Percentiles rank a stretch among this genome's conserved stretches.
These are phyloP conservation scores for Lophius americanus DNA, from an alignment of 2,797 vertebrate species.

Conservation along the genomic window DNA sequence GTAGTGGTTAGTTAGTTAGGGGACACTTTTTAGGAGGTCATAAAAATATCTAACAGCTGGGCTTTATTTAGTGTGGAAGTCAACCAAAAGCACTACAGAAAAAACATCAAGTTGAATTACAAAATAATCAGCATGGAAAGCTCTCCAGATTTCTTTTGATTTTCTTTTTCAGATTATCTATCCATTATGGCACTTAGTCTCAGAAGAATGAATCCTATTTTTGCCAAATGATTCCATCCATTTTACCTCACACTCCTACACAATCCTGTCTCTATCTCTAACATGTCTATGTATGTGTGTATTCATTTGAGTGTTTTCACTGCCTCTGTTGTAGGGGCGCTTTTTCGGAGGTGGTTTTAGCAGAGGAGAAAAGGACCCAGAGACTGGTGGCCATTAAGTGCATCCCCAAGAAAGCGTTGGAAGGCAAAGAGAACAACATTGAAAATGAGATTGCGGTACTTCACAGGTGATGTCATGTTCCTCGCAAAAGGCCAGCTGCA, in stretches of 20 bases:
- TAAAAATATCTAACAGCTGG: conserved; percentile 12
- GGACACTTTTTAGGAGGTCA: not conserved
- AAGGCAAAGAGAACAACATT: conserved; percentile 95
- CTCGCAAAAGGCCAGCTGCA: not conserved
- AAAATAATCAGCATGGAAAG: not conserved
- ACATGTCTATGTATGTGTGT: conserved; percentile 6
- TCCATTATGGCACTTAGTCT: not conserved
- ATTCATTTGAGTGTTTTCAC: conserved; percentile 24
- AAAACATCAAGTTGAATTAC: not conserved
- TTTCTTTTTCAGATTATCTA: conserved; percentile 1
- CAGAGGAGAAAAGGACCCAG: conserved; percentile 91
- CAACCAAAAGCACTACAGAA: not conserved
- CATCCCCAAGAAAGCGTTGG: conserved; percentile 94
- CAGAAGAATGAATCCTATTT: conserved; percentile 15
- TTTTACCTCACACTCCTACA: conserved; percentile 35
- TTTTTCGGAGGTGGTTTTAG: conserved; percentile 96
- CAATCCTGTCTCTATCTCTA: conserved; percentile 16
- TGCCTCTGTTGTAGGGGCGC: conserved; percentile 83
- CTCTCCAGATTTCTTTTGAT: not conserved
- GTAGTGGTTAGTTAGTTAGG: conserved; percentile 10
- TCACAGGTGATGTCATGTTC: conserved; percentile 85
- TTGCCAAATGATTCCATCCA: conserved; percentile 9
- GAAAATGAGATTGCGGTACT: conserved; percentile 96
- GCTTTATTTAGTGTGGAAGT: conserved; percentile 3
- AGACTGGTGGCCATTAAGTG: conserved; percentile 97